Evolutionary conservation across 2,797 vertebrate genomes (phyloP), one percentile per base, ranked within the genome.

Genomic region (Gymnocypris eckloni): DNA sequence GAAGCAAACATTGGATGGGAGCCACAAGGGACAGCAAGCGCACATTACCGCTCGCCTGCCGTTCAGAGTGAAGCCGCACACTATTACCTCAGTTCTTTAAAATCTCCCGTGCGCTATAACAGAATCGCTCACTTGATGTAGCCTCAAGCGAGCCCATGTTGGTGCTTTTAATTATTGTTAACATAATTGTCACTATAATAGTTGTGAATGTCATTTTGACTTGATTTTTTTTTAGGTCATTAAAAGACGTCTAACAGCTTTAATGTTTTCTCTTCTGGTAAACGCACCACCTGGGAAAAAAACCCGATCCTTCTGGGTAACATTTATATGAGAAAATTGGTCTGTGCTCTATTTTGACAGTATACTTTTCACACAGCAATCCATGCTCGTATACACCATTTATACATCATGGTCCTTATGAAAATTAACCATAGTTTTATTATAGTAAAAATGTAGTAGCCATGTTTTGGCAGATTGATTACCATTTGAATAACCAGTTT

Each of bases 71-170:
- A 81, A 80, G 79, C 59, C 28, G 48, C 43, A 43, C 59, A 50
- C 45, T 4, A 50, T 50, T 83, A 79, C 79, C 56, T 79, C 86
- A 82, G 61, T 83, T 37, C 50, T 77, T 82, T 82, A 70, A 50
- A 83, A 43, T 81, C 48, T 85, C 61, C 54, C 79, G 59, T 56
- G 70, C 12, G 20, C 75, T 82, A 43, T 43, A 43, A 43, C 9
- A 2, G 43, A 43, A 43, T 43, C 43, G 43, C 43, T 43, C 56
- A 52, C 72, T 78, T 76, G 33, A 75, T 45, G 64, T 70, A 79
- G 48, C 20, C 43, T 75, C 25, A 61, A 61, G 22, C 52, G 59
- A 84, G 59, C 15, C 45, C 75, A 10, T 72, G 59, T 56, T 83
- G 73, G 79, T 84, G 59, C 43, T 79, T 71, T 33, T 5, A 45